Evolutionary conservation across 1,140 invertebrate genomes (phyloP).

Genomic region (Anthonomus grandis): DNA sequence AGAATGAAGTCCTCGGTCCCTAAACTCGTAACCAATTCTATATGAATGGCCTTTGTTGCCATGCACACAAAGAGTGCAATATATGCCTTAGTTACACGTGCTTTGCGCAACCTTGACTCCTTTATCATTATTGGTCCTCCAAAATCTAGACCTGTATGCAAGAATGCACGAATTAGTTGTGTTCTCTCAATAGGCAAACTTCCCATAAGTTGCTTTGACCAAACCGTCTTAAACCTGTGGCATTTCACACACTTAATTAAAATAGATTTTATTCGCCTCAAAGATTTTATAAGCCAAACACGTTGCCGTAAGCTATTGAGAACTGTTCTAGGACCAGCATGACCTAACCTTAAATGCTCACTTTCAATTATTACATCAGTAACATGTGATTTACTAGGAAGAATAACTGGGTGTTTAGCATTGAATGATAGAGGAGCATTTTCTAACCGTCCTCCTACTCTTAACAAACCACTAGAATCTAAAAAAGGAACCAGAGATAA

Average conservation of each 20-base stretch:
- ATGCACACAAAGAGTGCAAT: constrained; percentile 47
- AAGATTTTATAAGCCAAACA: constrained; percentile 16
- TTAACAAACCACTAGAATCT: constrained; percentile 28
- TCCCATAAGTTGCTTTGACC: constrained; percentile 18
- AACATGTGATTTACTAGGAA: constrained; percentile 22
- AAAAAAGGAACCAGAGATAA: constrained; percentile 17
- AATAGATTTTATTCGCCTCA: constrained; percentile 10
- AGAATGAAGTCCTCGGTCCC: constrained; percentile 45
- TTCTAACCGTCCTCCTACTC: constrained; percentile 37
- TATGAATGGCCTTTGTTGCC: constrained; percentile 48
- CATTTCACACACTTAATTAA: constrained; percentile 17
- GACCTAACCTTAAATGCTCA: constrained; percentile 19
- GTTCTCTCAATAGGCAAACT: constrained; percentile 13
- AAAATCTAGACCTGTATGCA: constrained; percentile 22
- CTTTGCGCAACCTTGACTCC: constrained; percentile 1
- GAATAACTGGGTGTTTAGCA: constrained; percentile 24
- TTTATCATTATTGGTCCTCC: constrained; percentile 23
- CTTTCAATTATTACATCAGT: constrained; percentile 6
- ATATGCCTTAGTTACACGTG: constrained; percentile 40
- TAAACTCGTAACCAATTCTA: constrained; percentile 47
- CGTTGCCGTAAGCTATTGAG: constrained; percentile 11
- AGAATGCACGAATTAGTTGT: neutral
- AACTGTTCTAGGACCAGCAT: constrained; percentile 15
- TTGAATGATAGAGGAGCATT: constrained; percentile 24
- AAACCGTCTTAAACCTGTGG: constrained; percentile 4